Evolutionary conservation across 2,113 vertebrate species (phyloP).

Genomic region (Alethe castanea): DNA sequence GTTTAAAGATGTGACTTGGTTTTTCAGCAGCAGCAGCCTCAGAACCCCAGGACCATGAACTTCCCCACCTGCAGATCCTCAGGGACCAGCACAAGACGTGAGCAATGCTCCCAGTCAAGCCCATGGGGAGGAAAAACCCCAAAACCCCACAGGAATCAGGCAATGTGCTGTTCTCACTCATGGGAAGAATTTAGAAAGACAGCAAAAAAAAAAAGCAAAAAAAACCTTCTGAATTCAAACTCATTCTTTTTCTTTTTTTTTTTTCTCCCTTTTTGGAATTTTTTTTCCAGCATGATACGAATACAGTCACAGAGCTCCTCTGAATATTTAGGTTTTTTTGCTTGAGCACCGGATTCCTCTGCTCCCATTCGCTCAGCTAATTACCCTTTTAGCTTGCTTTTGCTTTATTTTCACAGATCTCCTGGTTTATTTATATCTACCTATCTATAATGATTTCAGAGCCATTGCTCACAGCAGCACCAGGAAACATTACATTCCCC

Average conservation of each 20-base stretch:
- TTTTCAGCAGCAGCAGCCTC: neutral
- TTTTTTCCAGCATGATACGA: neutral
- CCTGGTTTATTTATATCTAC: constrained; percentile 75
- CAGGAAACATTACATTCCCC: constrained; percentile 70
- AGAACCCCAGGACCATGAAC: neutral
- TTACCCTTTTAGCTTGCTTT: constrained; percentile 71
- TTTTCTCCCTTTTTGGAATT: fast-evolving
- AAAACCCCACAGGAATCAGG: neutral
- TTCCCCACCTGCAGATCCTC: neutral
- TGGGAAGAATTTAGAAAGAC: neutral
- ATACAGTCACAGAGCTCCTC: neutral
- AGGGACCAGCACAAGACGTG: neutral
- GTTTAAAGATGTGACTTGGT: neutral
- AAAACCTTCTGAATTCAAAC: neutral
- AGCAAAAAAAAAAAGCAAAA: neutral
- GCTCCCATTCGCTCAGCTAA: constrained; percentile 56
- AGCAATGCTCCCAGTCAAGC: neutral
- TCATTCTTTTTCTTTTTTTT: neutral
- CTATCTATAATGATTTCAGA: constrained; percentile 65
- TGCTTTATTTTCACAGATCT: constrained; percentile 66
- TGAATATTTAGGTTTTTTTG: neutral
- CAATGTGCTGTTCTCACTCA: too few relatives aligned
- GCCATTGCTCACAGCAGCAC: constrained; percentile 71
- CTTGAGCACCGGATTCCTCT: neutral
- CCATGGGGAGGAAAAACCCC: neutral